Base-by-base conservation (phyloP, 2,888 invertebrate genomes). In the Drosophila algonquin region DNA sequence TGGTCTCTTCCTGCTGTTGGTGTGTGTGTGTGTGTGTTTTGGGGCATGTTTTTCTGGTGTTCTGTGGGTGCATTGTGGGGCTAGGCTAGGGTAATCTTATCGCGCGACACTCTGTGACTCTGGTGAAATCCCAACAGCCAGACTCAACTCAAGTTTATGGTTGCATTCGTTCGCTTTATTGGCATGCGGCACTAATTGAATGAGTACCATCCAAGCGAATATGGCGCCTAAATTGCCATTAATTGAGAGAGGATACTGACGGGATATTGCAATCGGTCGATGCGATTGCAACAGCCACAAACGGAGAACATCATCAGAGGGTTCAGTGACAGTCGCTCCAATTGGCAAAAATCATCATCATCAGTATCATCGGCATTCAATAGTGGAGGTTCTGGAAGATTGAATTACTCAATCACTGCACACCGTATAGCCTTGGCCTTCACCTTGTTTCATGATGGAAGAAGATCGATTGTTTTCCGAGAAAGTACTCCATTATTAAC, bases 261-360 rank as follows among this genome's bases (percentile, higher is more conserved):
- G 35, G 75, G 55, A 69, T 87, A 80, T 52, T 87, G 85, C 85
- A 85, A 85, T 87, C 76, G 68, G 55, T 56, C 54, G 45, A 27
- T 59, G 50, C 67, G 76, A 89, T 86, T 86, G 89, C 89, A 86
- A 78, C 87, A 86, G 78, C 80, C 83, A 76, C 40, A 63, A 58
- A 50, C 44, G 30, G 61, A 47, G 35, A 18, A 32, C 46, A 61
- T 40, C 60, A 50, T 58, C 55, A n/a, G n/a, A n/a, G n/a, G n/a
- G n/a, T n/a, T n/a, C n/a, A n/a, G n/a, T n/a, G n/a, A n/a, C n/a
- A 77, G 35, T 53, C 2, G 40, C 40, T 40, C 59, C 69, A 77
- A 85, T 85, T 82, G 56, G 12, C 44, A 46, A 35, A 40, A 64
- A 35, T 55, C 40, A 35, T 30, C 16, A 53, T 44, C 62, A 16